Conservation (phyloP, 2,888 invertebrate species). For the Oxyscelio sp. region DNA sequence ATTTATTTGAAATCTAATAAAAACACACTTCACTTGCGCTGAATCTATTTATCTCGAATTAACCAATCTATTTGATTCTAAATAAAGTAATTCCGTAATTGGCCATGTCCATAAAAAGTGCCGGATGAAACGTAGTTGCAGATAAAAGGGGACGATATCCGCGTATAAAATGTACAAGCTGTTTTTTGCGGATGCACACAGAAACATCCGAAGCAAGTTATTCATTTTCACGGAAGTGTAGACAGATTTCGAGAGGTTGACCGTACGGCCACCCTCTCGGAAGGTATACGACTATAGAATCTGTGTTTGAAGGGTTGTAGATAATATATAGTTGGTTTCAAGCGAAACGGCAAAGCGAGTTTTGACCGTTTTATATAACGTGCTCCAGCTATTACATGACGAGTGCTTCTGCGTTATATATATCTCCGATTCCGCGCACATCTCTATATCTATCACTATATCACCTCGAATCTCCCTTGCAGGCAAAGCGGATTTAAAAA, state of each 20-base stretch:
- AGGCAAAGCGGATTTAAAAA: constrained; percentile 80
- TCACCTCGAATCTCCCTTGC: constrained; percentile 78
- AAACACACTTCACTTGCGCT: neutral
- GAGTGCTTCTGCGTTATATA: constrained; percentile 76
- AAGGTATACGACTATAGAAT: constrained; percentile 63
- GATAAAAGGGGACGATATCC: neutral
- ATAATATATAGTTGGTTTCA: constrained; percentile 78
- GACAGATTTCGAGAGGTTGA: constrained; percentile 64
- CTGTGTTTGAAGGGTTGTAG: constrained; percentile 81
- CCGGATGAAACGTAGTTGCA: constrained; percentile 15
- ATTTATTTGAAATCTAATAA: too few species aligned
- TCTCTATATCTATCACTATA: constrained; percentile 82
- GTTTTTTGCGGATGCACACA: constrained; percentile 9
- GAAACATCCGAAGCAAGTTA: constrained; percentile 48
- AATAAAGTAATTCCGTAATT: neutral
- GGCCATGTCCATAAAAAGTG: neutral
- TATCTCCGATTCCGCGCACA: constrained; percentile 47
- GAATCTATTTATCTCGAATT: neutral
- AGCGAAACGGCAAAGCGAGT: constrained; percentile 76
- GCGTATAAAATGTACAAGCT: constrained; percentile 28
- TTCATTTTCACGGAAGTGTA: constrained; percentile 63
- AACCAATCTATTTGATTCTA: neutral
- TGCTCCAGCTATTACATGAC: constrained; percentile 78
- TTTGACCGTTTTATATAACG: constrained; percentile 85
- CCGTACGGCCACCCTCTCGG: constrained; percentile 32